phyloP scores from a whole-genome alignment of 2,113 vertebrate species.

The Lathamus discolor region DNA sequence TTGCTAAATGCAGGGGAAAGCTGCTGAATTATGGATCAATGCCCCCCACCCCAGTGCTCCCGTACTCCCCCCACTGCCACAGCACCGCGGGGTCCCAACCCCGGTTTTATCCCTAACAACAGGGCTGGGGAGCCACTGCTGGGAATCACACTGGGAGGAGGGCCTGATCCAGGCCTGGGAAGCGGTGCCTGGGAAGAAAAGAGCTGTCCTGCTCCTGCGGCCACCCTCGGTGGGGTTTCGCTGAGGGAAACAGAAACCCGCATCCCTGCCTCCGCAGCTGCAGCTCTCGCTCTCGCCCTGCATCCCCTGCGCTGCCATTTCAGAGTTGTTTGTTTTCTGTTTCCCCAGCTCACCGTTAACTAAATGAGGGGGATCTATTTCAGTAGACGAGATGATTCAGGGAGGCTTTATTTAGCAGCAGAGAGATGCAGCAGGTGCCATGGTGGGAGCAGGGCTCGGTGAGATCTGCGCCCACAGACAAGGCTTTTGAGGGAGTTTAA shows the following conservation, averaged over 20 bases:
- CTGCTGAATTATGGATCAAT: constrained; percentile 26
- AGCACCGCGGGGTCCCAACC: not conserved
- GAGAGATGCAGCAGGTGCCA: not conserved
- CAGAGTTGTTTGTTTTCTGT: not conserved
- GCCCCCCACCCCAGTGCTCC: not conserved
- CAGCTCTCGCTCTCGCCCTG: not conserved
- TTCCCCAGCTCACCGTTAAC: not conserved
- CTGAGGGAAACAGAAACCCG: not conserved
- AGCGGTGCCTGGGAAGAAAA: not conserved
- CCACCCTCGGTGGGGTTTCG: not conserved
- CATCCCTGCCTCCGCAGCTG: not conserved
- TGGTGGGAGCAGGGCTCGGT: fast-evolving
- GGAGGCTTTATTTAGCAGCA: constrained; percentile 26
- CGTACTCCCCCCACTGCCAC: fast-evolving
- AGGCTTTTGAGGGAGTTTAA: not conserved
- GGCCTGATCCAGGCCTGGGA: not conserved
- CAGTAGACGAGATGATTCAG: not conserved
- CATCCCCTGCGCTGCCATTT: not conserved
- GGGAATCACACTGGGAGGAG: not conserved
- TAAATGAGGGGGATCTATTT: not conserved
- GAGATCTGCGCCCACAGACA: not conserved
- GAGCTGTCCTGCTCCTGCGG: fast-evolving
- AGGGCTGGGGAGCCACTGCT: not conserved
- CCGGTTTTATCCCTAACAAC: not conserved
- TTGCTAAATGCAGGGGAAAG: not conserved